Percentiles rank a stretch among this genome's conserved stretches.
Evolutionary conservation across 2,113 vertebrate genomes (phyloP).

Genomic region (Corythornis vintsioides): DNA sequence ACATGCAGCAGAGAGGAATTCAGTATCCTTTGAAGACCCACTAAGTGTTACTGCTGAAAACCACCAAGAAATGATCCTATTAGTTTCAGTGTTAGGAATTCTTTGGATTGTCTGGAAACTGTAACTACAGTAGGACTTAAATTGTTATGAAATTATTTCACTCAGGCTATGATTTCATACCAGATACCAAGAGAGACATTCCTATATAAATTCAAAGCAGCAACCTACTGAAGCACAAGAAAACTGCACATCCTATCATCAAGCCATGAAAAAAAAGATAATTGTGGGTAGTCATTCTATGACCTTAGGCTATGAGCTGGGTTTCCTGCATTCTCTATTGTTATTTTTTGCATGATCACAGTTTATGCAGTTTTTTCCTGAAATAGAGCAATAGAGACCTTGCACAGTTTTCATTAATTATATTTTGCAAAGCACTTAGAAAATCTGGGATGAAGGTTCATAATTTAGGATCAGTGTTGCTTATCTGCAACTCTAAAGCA

Average conservation of each 20-base stretch:
- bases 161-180: background rate
- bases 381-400: background rate
- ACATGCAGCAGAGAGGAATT: slow-evolving; percentile 1
- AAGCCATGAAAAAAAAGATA: background rate
- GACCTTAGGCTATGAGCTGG: background rate
- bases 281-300: background rate
- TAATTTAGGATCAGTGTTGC: background rate
- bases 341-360: background rate
- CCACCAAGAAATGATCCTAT: background rate
- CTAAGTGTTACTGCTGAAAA: slow-evolving; percentile 26
- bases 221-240: background rate
- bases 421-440: background rate
- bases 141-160: background rate
- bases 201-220: background rate
- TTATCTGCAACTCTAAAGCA: background rate
- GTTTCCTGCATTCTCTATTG: background rate
- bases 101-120: background rate
- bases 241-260: background rate
- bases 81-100: background rate
- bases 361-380: background rate
- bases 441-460: background rate
- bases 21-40: slow-evolving; percentile 3
- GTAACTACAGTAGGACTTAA: background rate
- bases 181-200: background rate
- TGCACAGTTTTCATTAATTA: background rate